A percentile compares a stretch with the other conserved stretches of the same genome.
Evolutionary conservation across 2,113 vertebrate genomes (phyloP).

Genomic region (Andinoacara biseriatus): DNA sequence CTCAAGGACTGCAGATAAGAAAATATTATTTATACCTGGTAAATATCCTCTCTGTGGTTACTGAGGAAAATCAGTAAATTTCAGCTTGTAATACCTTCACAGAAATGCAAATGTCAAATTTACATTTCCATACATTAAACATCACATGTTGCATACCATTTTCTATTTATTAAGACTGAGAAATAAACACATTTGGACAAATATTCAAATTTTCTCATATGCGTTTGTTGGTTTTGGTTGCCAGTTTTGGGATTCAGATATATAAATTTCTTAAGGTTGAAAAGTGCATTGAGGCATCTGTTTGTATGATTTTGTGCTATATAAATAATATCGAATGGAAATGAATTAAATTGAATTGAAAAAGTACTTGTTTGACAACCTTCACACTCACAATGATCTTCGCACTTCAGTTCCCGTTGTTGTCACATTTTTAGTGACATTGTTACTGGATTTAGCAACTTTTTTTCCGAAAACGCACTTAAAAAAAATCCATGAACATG

Average conservation of each 20-base stretch:
- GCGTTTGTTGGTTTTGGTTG: not conserved
- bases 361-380: not conserved
- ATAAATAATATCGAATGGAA: too few species aligned
- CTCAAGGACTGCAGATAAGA: not conserved
- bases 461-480: not conserved
- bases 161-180: not conserved
- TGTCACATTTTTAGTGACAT: not conserved
- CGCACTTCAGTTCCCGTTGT: not conserved
- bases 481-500: not conserved
- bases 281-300: too few species aligned
- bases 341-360: too few species aligned
- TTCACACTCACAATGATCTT: not conserved
- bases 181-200: not conserved
- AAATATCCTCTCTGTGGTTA: not conserved
- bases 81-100: not conserved
- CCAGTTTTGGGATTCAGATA: fast-evolving
- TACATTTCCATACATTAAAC: not conserved
- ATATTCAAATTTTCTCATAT: not conserved
- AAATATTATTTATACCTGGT: not conserved
- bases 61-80: not conserved
- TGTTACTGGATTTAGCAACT: not conserved
- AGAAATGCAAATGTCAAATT: not conserved
- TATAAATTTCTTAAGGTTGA: fast-evolving
- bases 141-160: too few species aligned
- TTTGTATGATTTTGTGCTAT: too few species aligned